Evolutionary conservation across 35 echinoderm and acorn worm species (phyloP), one percentile per base, ranked within the genome.

Genomic region (Ophiothrix spiculata): DNA sequence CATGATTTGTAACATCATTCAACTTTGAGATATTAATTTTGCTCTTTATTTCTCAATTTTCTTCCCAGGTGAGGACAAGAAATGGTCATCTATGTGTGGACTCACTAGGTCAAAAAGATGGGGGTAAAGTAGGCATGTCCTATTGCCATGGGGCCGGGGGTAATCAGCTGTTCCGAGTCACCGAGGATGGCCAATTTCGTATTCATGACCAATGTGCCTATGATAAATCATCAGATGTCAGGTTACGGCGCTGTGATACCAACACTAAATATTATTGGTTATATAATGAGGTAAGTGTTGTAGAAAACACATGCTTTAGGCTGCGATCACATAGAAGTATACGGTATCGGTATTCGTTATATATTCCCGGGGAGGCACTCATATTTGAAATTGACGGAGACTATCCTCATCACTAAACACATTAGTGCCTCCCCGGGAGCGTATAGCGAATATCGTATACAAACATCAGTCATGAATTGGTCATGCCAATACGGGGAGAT

Each of bases 91-190:
- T 89, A 13, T 99, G 96, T 64, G 83, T 99, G 1, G 96, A 99
- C 79, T 86, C 96, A 6, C 89, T 99, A 90, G 96, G 96, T 13
- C 84, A 79, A 13, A 91, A 86, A 39, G 92, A 99, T 77, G 96
- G 96, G 0, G 96, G 96, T 39, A 75, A 81, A 40, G 80, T 94
- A 4, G 92, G 92, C 33, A 87, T 94, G 31, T 94, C 92, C 19
- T 91, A 90, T 75, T 99, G 96, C 60, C 96, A 99, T 42, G 96
- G 96, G 16, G 88, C 85, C 21, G 96, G 96, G 0, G 96, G 96
- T 1, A 99, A 99, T 80, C 96, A 99, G 63, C 89, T 99, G 25
- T 92, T 99, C 39, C 85, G 87, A 40, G 69, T 99, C 16, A 91
- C 96, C 28, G 82, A 85, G 16, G 87, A 91, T 64, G 91, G 92